Base-by-base conservation (phyloP, 2,888 invertebrate species). In the Tetropium fuscum region DNA sequence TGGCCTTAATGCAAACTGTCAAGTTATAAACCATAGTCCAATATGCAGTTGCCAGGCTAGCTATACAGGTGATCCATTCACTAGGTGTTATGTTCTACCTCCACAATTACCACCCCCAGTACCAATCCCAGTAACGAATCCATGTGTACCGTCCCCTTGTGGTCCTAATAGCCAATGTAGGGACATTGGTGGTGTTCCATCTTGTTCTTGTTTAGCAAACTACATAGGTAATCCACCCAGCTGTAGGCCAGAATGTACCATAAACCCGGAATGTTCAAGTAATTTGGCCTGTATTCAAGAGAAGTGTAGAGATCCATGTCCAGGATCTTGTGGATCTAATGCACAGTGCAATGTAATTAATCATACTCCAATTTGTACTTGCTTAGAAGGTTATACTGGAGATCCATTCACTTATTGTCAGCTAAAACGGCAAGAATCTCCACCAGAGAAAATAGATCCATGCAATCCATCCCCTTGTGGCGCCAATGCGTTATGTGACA, bases 81-180 rank as follows among this genome's bases (percentile, higher is more conserved):
- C 84, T 48, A 83, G 86, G 72, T 89, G 88, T 78, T 82, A 81
- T 63, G 78, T 77, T 1, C 77, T 81, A 65, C 83, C 84, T 20
- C 66, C 68, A 59, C 60, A 64, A 57, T 74, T 77, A 25, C 63
- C 72, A 20, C 74, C 74, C 58, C 73, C 62, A 45, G n/a, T n/a
- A n/a, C 19, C 40, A 36, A 49, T 59, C 22, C 45, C 56, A 30
- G 73, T 79, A 43, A 85, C 84, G 32, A 87, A 91, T 81, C 91
- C 92, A 44, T 93, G 93, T 76, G 76, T 87, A 48, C 92, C 92
- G 16, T 90, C 91, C 25, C 92, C 93, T 2, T 94, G 94, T 77
- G 94, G 94, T 18, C 87, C 89, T 13, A 90, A 91, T 76, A 88
- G 93, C 8, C 85, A 90, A 75, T 94, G 94, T 74, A 85, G 88